These are phyloP conservation scores for Oxyruncus cristatus DNA, from an alignment of 2,113 vertebrate species.

Conservation along the genomic window DNA sequence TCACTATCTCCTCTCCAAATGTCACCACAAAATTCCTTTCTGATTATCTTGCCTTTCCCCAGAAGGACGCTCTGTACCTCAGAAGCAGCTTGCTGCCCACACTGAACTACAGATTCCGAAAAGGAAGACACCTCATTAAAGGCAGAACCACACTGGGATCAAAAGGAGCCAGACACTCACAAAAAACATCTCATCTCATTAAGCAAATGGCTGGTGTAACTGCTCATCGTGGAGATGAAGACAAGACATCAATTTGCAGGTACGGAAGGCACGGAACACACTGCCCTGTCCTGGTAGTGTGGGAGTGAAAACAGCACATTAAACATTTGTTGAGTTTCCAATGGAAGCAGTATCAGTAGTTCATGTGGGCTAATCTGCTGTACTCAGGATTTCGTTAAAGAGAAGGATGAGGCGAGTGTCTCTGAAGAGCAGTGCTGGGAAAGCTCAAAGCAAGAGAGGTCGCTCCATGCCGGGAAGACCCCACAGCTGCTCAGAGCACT, in stretches of 20 bases:
- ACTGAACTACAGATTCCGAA: neutral
- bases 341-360: neutral
- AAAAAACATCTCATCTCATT: neutral
- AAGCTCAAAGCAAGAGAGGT: neutral
- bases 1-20: neutral
- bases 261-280: neutral
- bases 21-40: neutral
- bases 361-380: neutral
- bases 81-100: neutral
- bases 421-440: neutral
- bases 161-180: neutral
- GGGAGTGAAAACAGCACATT: neutral
- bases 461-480: neutral
- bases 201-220: neutral
- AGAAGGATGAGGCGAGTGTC: neutral
- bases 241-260: neutral
- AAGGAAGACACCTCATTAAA: neutral
- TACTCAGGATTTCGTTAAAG: neutral
- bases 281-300: neutral
- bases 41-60: neutral
- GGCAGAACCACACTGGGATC: neutral
- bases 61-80: neutral
- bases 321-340: neutral
- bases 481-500: rapidly evolving
- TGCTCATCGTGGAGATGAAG: neutral